Base-by-base conservation (phyloP, 2,797 vertebrate species). In the Scolopax rusticola region DNA sequence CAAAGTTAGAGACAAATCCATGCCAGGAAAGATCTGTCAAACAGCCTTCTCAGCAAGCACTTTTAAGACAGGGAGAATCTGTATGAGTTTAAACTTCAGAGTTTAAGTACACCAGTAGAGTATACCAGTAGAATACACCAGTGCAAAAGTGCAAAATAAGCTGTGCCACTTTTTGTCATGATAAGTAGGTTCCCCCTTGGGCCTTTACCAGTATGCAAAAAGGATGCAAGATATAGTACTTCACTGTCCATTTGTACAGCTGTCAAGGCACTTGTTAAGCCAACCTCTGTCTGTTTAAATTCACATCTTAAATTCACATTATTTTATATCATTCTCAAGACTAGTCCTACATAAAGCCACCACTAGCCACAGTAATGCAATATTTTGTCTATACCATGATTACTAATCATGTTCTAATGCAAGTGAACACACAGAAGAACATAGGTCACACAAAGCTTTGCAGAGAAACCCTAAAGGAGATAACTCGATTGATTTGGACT, bases 21-120 rank as follows among this genome's bases (percentile, higher is more conserved):
- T 15, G 38, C 51, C 85, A 76, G n/a, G 74, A 82, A 95, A 86
- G n/a, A 65, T 63, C 59, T 87, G n/a, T 69, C 77, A 90, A 83
- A 53, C 3, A 68, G 48, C 38, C 18, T 70, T 78, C 36, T 41
- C 25, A 60, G 56, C 8, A 65, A 90, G 51, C 15, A 48, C 32
- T 83, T 32, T 45, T 53, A 71, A 56, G 54, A 78, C 14, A 40
- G 20, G 4, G 28, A 28, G 16, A 65, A 40, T 38, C 36, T 61
- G 14, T 41, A 32, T 15, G 20, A 53, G 36, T 36, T 36, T 36
- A 36, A 36, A 36, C 36, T 36, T 36, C 36, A 36, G 36, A 36
- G 36, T 36, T 36, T 36, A 36, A 36, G 36, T 36, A 36, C 36
- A 36, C 36, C 36, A 36, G 36, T 36, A 36, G 36, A 36, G 36